phyloP scores from a whole-genome alignment of 2,797 vertebrate genomes.

The Pogonophryne albipinna region DNA sequence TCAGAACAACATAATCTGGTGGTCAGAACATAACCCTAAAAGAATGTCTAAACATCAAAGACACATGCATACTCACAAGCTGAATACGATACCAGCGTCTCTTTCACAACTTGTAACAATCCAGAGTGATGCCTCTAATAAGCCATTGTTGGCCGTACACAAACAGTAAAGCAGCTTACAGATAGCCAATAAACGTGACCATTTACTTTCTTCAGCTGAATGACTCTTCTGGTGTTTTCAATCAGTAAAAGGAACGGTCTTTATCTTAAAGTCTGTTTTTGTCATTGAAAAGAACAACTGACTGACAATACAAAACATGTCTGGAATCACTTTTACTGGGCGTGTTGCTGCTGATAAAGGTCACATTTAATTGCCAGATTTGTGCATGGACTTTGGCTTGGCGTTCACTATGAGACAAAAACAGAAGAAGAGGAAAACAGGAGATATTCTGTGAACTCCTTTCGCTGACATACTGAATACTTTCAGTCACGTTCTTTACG shows the following conservation, averaged over 20 bases:
- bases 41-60: too few relatives aligned
- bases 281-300: neutral
- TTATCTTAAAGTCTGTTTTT: neutral
- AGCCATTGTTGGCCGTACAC: neutral
- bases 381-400: constrained; percentile 14
- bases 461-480: neutral
- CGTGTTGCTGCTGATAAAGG: neutral
- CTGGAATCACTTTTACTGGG: neutral
- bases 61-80: too few relatives aligned
- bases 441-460: neutral
- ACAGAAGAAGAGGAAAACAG: neutral
- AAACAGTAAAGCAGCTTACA: neutral
- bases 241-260: neutral
- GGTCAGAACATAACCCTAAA: neutral
- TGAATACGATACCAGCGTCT: too few relatives aligned
- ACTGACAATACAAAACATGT: neutral
- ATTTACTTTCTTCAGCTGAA: constrained; percentile 1
- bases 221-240: neutral
- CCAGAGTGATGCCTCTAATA: neutral
- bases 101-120: neutral
- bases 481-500: neutral
- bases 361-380: constrained; percentile 1
- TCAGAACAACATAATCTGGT: neutral
- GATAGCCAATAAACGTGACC: neutral
- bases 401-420: too few relatives aligned